Base-by-base conservation (phyloP, 2,888 invertebrate genomes). In the Linnaemya tessellans region DNA sequence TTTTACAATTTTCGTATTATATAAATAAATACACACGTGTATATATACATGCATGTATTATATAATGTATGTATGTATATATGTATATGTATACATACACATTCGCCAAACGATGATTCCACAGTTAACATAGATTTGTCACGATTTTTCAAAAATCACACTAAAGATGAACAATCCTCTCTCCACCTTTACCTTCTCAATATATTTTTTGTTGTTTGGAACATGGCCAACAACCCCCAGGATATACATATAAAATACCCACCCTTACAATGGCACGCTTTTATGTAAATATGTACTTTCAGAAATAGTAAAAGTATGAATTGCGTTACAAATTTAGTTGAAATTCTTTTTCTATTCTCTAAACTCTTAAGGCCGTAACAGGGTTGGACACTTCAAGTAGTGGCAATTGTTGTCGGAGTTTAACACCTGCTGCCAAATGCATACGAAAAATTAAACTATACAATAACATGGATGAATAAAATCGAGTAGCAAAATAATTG, bases 221-320 rank as follows among this genome's bases (percentile, higher is more conserved):
- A 46, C 15, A 30, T 13, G 13, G 46, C 60, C 71, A 60, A 73
- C n/a, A 73, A 58, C 18, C 11, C 15, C 30, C n/a, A 38, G n/a
- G 1, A 7, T 58, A n/a, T 15, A n/a, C 49, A 22, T n/a, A n/a
- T n/a, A 41, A 41, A 51, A 11, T 51, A 68, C 54, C 51, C 18
- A n/a, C 64, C 64, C 64, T 38, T 54, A 10, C 58, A 64, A 54
- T 64, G 41, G 2, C n/a, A 22, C 49, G 7, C 49, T 20, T 10
- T 25, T 13, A 4, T 56, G 22, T 30, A 22, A 3, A 3, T 22
- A 13, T 13, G 22, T 22, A 54, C 2, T 1, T 54, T 22, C 1
- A 41, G 11, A 18, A 49, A 30, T n/a, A 25, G 60, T 30, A 8
- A 13, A 20, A 62, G 38, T 18, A 20, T 10, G 35, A 38, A 41